Conservation (phyloP, 2,797 vertebrate species). For the Sebastes oblongus region DNA sequence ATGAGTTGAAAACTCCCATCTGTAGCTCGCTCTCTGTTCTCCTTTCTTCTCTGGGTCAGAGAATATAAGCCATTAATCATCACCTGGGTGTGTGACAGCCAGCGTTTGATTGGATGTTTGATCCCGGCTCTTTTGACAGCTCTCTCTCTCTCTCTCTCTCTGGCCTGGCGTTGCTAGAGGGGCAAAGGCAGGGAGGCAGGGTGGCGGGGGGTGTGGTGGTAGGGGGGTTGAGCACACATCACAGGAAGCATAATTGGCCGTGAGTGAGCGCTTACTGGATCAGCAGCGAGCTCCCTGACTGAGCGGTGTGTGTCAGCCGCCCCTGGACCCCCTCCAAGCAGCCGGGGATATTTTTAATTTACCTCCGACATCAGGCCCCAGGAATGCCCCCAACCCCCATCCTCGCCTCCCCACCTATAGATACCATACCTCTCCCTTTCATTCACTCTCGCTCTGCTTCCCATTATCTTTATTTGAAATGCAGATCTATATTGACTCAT, state of each 20-base stretch:
- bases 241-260: slow-evolving; percentile 75
- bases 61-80: slow-evolving; percentile 87
- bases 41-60: slow-evolving; percentile 77
- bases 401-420: slow-evolving; percentile 84
- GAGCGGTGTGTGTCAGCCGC: slow-evolving; percentile 69
- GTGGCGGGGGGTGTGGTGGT: not conserved
- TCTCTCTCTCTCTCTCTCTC: slow-evolving; percentile 66
- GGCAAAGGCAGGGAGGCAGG: slow-evolving; percentile 56
- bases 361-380: slow-evolving; percentile 75
- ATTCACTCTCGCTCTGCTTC: slow-evolving; percentile 89
- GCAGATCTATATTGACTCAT: slow-evolving; percentile 96
- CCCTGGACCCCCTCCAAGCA: slow-evolving; percentile 70
- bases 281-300: slow-evolving; percentile 72
- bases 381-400: slow-evolving; percentile 55
- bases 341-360: slow-evolving; percentile 80
- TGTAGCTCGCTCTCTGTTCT: slow-evolving; percentile 63
- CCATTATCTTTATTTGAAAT: slow-evolving; percentile 97
- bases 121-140: slow-evolving; percentile 72
- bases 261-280: slow-evolving; percentile 78
- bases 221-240: slow-evolving; percentile 66
- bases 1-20: slow-evolving; percentile 79
- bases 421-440: slow-evolving; percentile 76
- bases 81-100: slow-evolving; percentile 78
- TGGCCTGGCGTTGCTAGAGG: slow-evolving; percentile 59
- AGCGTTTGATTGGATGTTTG: slow-evolving; percentile 75